Conservation (phyloP, 2,113 vertebrate species). For the Zosterops hypoxanthus region DNA sequence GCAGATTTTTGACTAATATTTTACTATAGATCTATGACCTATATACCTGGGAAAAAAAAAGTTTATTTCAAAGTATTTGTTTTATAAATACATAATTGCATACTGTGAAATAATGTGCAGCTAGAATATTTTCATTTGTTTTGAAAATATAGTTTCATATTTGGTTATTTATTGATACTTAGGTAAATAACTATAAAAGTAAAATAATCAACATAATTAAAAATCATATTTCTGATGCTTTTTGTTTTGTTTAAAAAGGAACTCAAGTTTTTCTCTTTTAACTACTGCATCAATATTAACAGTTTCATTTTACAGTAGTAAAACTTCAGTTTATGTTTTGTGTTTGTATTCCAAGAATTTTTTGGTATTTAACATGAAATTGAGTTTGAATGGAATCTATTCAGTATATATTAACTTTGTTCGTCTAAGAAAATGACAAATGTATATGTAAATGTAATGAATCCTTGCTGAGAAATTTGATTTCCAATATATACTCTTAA, state of each 20-base stretch:
- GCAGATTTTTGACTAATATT: neutral
- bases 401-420: neutral
- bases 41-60: neutral
- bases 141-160: neutral
- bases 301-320: neutral
- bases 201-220: neutral
- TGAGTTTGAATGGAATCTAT: neutral
- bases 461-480: neutral
- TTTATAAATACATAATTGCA: neutral
- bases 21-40: neutral
- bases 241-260: neutral
- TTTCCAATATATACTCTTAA: neutral
- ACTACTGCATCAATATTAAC: neutral
- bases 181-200: neutral
- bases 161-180: neutral
- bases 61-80: neutral
- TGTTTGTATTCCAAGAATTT: neutral
- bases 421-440: neutral
- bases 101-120: neutral
- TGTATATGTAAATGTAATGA: neutral
- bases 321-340: neutral
- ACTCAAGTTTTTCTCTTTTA: neutral
- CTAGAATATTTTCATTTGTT: neutral
- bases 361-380: neutral
- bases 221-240: fast-evolving